Evolutionary conservation across 2,113 vertebrate species (phyloP).

Genomic region (Silurus glanis): DNA sequence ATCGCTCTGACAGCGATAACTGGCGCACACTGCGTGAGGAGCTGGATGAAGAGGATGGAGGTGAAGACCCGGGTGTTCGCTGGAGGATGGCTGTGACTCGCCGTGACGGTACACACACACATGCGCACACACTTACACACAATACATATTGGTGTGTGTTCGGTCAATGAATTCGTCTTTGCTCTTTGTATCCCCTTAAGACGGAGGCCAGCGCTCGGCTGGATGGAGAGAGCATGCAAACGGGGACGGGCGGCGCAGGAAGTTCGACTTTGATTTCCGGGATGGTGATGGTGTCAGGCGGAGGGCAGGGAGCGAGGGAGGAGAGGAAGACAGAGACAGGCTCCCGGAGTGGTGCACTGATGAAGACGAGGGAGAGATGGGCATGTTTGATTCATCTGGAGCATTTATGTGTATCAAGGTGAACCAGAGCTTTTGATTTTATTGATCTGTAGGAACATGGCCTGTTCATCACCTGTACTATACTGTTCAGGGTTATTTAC

Average conservation of each 20-base stretch:
- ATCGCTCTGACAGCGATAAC: constrained; percentile 79
- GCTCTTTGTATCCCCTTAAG: constrained; percentile 47
- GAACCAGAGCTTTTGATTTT: background rate
- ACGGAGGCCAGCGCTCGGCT: constrained; percentile 75
- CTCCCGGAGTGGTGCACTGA: constrained; percentile 81
- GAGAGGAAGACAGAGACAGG: constrained; percentile 76
- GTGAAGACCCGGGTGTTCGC: constrained; percentile 58
- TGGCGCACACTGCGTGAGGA: constrained; percentile 79
- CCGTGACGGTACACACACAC: constrained; percentile 63
- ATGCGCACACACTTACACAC: background rate
- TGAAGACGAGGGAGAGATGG: constrained; percentile 80
- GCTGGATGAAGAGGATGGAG: constrained; percentile 72
- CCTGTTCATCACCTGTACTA: background rate
- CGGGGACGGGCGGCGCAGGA: constrained; percentile 66
- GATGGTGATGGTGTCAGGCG: constrained; percentile 68
- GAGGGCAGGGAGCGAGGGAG: constrained; percentile 65
- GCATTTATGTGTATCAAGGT: constrained; percentile 81
- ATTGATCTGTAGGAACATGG: background rate
- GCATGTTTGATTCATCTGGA: constrained; percentile 79
- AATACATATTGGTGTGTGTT: background rate
- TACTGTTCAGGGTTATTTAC: background rate
- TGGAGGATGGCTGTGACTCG: constrained; percentile 66
- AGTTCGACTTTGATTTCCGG: constrained; percentile 78
- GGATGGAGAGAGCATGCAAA: constrained; percentile 76
- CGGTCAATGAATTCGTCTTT: background rate